Evolutionary conservation across 2,888 invertebrate species (phyloP), one percentile per base, ranked within the genome.

Genomic region (Ligdia adustata): DNA sequence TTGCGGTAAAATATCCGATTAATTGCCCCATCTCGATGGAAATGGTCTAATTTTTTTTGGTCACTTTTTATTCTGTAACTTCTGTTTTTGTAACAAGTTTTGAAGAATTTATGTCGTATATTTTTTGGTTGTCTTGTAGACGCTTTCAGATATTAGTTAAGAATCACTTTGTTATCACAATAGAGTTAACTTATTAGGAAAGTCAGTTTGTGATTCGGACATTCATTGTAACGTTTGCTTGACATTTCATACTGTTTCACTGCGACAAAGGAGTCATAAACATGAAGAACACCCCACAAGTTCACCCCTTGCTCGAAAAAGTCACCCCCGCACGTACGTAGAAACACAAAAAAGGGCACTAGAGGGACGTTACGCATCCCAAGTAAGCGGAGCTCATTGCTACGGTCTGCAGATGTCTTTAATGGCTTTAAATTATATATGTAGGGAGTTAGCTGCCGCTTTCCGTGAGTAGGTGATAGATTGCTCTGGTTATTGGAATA

Each of bases 391-490:
- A 77, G 73, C 88, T 86, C 86, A 86, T 85, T 85, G 84, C 82
- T 74, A 72, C 77, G 83, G 80, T 77, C 88, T 86, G 84, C 89
- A 90, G 90, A 90, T 90, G 89, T 86, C 85, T 88, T 86, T 90
- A 89, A 90, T 89, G 88, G 86, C 82, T 86, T 89, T 86, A 89
- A 90, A 89, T 90, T 89, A 87, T 89, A 87, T 89, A 86, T 83
- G 84, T 82, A 83, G 87, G 86, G 86, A 82, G 79, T 81, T 86
- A 84, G 85, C 79, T 83, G 83, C 82, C 75, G 64, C 65, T 77
- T 70, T 65, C 66, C 64, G 57, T 64, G 56, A 69, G 71, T 74
- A 75, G 76, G 86, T 85, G 85, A 86, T 84, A 84, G 79, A 87
- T 83, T 69, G 78, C 69, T 62, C 57, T 52, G 55, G 61, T 46